These are phyloP conservation scores for Porites rus DNA, from an alignment of 92 coral and sea anemone genomes.

Conservation along the genomic window DNA sequence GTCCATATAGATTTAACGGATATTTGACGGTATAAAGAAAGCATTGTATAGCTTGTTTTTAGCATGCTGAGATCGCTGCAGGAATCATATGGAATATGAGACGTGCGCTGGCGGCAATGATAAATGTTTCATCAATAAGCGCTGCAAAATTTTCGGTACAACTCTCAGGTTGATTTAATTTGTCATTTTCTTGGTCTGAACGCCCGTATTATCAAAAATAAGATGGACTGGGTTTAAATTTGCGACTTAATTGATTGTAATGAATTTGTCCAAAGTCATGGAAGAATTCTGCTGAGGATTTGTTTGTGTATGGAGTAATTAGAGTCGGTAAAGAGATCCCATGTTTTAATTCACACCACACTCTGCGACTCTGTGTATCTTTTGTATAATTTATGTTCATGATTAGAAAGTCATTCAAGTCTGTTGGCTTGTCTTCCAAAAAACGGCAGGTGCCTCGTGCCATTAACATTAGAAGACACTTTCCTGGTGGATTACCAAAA, in stretches of 20 bases:
- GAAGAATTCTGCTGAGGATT: neutral
- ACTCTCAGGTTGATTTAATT: neutral
- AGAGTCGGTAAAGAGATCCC: neutral
- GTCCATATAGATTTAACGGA: neutral
- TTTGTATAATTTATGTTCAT: conserved; percentile 13
- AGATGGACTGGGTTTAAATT: neutral
- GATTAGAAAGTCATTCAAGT: conserved; percentile 20
- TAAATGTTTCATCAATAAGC: neutral
- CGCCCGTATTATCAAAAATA: neutral
- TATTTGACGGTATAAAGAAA: neutral
- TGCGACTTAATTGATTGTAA: neutral
- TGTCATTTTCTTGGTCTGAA: too few species aligned
- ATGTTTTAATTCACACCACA: neutral
- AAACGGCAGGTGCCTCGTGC: conserved; percentile 19
- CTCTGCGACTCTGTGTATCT: neutral
- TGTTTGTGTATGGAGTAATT: neutral
- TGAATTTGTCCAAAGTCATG: neutral
- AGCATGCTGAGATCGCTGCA: neutral
- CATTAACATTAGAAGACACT: neutral
- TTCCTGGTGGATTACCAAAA: neutral
- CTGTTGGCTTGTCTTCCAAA: conserved; percentile 3
- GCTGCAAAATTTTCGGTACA: neutral
- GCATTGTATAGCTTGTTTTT: neutral
- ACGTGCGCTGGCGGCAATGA: neutral
- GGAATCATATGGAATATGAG: neutral